Base-by-base conservation (phyloP, 2,113 vertebrate species). In the Ailuropoda melanoleuca region DNA sequence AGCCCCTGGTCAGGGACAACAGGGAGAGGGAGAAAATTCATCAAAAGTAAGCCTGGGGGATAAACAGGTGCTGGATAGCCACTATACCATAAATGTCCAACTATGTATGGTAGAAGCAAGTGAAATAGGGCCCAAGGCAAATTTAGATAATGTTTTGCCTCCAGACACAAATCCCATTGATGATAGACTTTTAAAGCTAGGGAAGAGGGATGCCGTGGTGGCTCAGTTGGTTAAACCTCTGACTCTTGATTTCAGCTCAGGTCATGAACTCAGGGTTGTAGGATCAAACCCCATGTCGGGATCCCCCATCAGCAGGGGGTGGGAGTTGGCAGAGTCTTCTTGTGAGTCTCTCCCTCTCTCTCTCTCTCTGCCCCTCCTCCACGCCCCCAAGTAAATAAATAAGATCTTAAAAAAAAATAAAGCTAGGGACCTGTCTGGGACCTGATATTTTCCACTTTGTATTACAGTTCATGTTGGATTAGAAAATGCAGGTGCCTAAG, bases 141-240 rank as follows among this genome's bases (percentile, higher is more conserved):
- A 74, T 88, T 95, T 77, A 77, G 77, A 77, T 31, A 78, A 60
- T 74, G 23, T 83, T 84, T 96, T 91, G 46, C 53, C 11, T 72
- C 34, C 77, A 53, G 55, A 72, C 13, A 62, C 43, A 62, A 55
- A 74, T 87, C 17, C 7, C 60, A 18, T 74, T 92, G 55, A 7
- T 3, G 43, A 43, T 37, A 43, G 43, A 43, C 43, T 43, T 43
- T 43, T 43, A 43, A 43, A 43, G 43, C 43, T 43, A 43, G 43
- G 43, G 5, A 43, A 43, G 43, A 43, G 43, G 18, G 18, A 37
- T 18, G 37, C 39, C 72, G 93, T 39, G 53, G 26, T 37, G 18
- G 66, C 66, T 68, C 34, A 21, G n/a, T 18, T 43, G 9, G 66
- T 19, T 37, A 68, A 68, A 34, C 34, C 66, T 68, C 34, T 37